Conservation (phyloP, 2,113 vertebrate species). For the Myotis lucifugus region DNA sequence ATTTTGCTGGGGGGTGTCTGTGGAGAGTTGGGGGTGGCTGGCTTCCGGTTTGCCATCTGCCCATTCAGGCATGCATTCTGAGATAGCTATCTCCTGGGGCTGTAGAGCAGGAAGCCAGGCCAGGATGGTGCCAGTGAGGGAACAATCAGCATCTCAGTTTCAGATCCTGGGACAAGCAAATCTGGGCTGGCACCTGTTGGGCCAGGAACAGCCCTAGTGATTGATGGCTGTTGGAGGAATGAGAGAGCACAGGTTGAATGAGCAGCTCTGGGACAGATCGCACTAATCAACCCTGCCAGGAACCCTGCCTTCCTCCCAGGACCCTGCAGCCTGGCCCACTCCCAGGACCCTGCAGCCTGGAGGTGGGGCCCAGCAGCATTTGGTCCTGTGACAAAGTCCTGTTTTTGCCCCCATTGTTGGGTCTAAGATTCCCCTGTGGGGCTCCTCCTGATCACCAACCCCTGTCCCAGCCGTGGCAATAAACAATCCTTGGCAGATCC, state of each 20-base stretch:
- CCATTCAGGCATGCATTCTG: background rate
- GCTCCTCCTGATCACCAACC: background rate
- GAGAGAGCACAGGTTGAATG: background rate
- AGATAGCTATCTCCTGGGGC: background rate
- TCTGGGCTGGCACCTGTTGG: background rate
- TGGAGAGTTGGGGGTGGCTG: background rate
- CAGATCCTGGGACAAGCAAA: background rate
- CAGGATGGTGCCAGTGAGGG: background rate
- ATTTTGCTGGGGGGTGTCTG: background rate
- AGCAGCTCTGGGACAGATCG: background rate
- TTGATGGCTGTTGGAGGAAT: background rate
- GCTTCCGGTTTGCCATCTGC: background rate
- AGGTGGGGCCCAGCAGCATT: background rate
- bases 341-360: background rate
- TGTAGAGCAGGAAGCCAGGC: background rate
- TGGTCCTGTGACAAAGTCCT: background rate
- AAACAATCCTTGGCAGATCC: background rate
- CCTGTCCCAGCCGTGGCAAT: background rate
- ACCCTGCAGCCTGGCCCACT: background rate
- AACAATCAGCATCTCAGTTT: conserved; percentile 12
- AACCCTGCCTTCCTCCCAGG: background rate
- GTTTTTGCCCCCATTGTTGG: background rate
- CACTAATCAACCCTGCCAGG: background rate
- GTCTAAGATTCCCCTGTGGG: background rate
- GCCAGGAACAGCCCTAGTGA: background rate